Evolutionary conservation across 2,797 vertebrate species (phyloP), one percentile per base, ranked within the genome.

Genomic region (Distichodus sexfasciatus): DNA sequence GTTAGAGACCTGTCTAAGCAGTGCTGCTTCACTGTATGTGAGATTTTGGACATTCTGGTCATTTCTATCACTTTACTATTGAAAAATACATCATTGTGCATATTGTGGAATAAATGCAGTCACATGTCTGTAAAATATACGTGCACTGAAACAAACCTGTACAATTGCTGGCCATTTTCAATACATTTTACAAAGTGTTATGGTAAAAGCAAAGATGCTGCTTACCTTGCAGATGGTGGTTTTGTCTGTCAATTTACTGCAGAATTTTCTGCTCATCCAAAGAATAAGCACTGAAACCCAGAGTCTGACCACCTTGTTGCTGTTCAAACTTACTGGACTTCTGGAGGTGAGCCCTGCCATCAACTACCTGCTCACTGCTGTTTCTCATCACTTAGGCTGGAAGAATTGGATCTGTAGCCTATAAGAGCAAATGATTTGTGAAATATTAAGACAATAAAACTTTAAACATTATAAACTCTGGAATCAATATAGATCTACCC

Each of bases 261-360:
- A 94, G 87, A 54, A 96, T 86, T 76, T 85, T 93, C 75, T 92
- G 85, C 70, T 97, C 96, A 72, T 96, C 94, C 73, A 90, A 19
- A 6, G 94, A 94, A 10, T 95, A 76, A 9, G 72, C 62, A 43
- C 74, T 91, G 61, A 80, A 68, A 21, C 71, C 79, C 66, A 78
- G 76, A 6, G 47, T 43, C 26, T 41, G 66, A 69, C 71, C 24
- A 43, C 73, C 67, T 0, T 36, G 82, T 26, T 17, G 65, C 51
- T 68, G 76, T 15, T 70, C 79, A 35, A 31, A 69, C 17, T 31
- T 41, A 17, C 23, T 12, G 31, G 65, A 7, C 62, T 70, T 79
- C 61, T 71, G 83, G 48, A 47, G 74, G 53, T 64, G 62, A 55
- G 50, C 17, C 12, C 4, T 26, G 28, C 38, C 40, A 24, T 28